Conservation (phyloP, 2,888 invertebrate species). For the Tridacna gigas region DNA sequence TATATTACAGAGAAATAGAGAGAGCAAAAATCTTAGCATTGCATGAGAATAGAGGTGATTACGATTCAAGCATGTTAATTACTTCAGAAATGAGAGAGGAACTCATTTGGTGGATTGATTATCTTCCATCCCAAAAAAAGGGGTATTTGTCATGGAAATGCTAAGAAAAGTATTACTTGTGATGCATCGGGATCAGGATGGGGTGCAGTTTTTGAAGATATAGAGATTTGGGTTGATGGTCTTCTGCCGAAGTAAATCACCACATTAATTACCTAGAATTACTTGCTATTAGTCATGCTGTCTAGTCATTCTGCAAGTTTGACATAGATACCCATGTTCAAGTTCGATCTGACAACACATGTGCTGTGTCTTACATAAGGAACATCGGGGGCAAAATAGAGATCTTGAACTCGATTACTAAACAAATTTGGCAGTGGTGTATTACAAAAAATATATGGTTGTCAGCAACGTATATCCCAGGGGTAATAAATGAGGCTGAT, state of each 20-base stretch:
- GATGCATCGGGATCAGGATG: neutral
- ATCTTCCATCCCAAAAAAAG: neutral
- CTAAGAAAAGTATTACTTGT: slow-evolving; percentile 3
- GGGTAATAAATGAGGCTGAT: slow-evolving; percentile 15
- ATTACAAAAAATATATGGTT: slow-evolving; percentile 10
- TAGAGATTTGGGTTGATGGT: slow-evolving; percentile 7
- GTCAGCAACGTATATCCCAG: slow-evolving; percentile 10
- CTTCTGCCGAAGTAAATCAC: too few relatives aligned
- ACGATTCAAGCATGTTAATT: neutral
- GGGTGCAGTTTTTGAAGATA: too few relatives aligned
- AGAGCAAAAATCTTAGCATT: slow-evolving; percentile 13
- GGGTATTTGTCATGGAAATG: slow-evolving; percentile 19
- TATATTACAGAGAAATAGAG: slow-evolving; percentile 32
- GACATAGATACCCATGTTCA: too few relatives aligned
- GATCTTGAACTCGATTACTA: neutral
- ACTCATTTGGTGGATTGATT: slow-evolving; percentile 6
- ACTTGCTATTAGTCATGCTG: too few relatives aligned
- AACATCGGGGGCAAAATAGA: neutral
- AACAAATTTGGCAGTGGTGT: slow-evolving; percentile 6
- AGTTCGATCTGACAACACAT: too few relatives aligned
- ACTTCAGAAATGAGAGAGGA: slow-evolving; percentile 8
- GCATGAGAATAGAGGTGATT: slow-evolving; percentile 1
- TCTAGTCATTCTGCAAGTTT: too few relatives aligned
- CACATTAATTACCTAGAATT: too few relatives aligned
- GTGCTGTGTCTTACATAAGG: too few relatives aligned